Percentiles rank a stretch among this genome's conserved stretches.
Conservation (phyloP, 2,888 invertebrate species). For the Harpalus rubripes region DNA sequence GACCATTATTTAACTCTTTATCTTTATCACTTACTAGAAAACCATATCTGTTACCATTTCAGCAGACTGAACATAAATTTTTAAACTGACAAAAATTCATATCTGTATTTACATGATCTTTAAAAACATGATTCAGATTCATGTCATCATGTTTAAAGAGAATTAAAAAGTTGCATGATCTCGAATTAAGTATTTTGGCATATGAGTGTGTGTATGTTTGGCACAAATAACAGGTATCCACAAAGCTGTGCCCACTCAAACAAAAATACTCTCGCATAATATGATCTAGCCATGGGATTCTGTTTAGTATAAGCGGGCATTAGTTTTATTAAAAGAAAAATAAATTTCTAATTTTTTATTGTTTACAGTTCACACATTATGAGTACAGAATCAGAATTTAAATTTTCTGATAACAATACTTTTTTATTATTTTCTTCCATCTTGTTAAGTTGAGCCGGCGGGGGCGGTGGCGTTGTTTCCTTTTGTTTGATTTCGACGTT, state of each 20-base stretch:
- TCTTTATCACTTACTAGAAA: conserved; percentile 68
- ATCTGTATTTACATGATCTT: conserved; percentile 64
- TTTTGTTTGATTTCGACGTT: too few relatives aligned
- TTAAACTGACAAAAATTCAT: conserved; percentile 64
- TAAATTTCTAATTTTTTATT: too few relatives aligned
- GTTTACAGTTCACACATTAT: too few relatives aligned
- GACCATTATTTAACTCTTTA: conserved; percentile 68
- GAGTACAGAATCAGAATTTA: too few relatives aligned
- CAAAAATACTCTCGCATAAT: conserved; percentile 71
- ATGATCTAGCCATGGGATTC: too few relatives aligned
- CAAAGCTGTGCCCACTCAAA: conserved; percentile 71
- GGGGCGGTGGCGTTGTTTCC: too few relatives aligned
- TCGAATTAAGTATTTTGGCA: conserved; percentile 73
- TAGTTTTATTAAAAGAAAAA: too few relatives aligned
- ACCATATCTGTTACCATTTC: conserved; percentile 61
- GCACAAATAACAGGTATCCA: conserved; percentile 73
- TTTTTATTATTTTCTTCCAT: too few relatives aligned
- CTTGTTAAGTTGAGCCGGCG: too few relatives aligned
- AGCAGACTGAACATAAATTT: conserved; percentile 53
- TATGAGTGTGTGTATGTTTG: conserved; percentile 73
- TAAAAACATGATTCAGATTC: conserved; percentile 70
- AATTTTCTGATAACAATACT: too few relatives aligned
- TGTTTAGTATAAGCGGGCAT: too few relatives aligned
- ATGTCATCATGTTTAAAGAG: conserved; percentile 70
- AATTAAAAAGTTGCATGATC: conserved; percentile 72